A percentile compares a stretch with the other conserved stretches of the same genome.
These are phyloP conservation scores for Drosophila pallidifrons DNA, from an alignment of 1,140 invertebrate genomes.

Conservation along the genomic window DNA sequence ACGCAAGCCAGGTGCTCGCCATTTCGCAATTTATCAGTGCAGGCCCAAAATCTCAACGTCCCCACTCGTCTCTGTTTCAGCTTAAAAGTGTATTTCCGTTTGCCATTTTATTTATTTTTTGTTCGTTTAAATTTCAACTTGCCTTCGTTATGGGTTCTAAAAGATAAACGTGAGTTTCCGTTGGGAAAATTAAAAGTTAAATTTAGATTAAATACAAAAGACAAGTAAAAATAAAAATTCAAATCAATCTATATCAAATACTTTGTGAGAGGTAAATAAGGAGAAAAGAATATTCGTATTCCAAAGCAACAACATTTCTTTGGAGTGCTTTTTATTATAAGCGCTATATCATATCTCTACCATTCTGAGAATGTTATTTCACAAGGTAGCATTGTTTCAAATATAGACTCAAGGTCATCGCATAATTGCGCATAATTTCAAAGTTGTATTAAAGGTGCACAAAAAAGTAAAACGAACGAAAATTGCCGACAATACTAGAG, in stretches of 20 bases:
- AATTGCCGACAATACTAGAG: no score
- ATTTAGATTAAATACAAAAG: background rate
- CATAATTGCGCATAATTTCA: slow-evolving; percentile 23
- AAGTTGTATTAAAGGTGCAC: background rate
- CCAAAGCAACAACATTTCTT: background rate
- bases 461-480: background rate
- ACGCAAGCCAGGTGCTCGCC: slow-evolving; percentile 57
- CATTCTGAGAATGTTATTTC: background rate
- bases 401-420: slow-evolving; percentile 36
- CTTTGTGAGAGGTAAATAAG: background rate
- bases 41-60: background rate
- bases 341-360: background rate
- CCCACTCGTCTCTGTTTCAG: slow-evolving; percentile 11
- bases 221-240: background rate
- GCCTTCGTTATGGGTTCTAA: background rate
- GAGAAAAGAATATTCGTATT: background rate
- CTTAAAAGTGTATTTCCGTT: slow-evolving; percentile 31
- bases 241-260: background rate
- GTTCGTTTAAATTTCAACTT: slow-evolving; percentile 5
- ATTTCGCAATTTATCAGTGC: slow-evolving; percentile 69
- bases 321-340: background rate
- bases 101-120: slow-evolving; percentile 21
- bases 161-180: slow-evolving; percentile 5
- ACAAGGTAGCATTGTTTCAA: slow-evolving; percentile 1
- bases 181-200: background rate